Evolutionary conservation across 2,113 vertebrate genomes (phyloP), one percentile per base, ranked within the genome.

Genomic region (Rhynchopsitta pachyrhyncha): DNA sequence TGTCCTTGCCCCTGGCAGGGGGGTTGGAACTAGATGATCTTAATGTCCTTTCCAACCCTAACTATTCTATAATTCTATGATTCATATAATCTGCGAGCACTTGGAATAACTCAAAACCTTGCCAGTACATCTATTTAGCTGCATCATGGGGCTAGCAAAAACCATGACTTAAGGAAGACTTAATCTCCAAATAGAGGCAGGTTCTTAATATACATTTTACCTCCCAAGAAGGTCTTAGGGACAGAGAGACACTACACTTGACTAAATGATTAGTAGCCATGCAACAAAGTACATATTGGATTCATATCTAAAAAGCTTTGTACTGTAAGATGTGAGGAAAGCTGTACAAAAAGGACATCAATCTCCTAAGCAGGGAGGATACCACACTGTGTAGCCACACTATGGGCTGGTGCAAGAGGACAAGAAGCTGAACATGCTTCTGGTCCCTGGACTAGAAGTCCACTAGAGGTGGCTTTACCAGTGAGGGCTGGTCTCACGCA

Each of bases 321-420:
- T 81, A 13, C n/a, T 53, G 19, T 57, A 22, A 35, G 50, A 22
- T 17, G 39, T 39, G 42, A 70, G 59, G 35, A 91, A 71, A 81
- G 39, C 57, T 42, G 3, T 42, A 53, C 27, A 35, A 50, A 39
- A 17, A 55, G 37, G 24, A 19, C 53, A 73, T 12, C 1, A 1
- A 23, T n/a, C 31, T 71, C 20, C 47, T 33, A 22, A 9, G n/a
- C 49, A 52, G 49, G 22, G 62, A 50, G 33, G 70, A 24, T 2
- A 22, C 19, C 19, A 23, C 11, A 13, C 17, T 0, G 0, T 25
- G 23, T 0, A 0, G 31, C 57, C 57, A 66, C 35, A 33, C 50
- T 31, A 6, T 0, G 4, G 33, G 25, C 44, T 78, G 31, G 66
- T 29, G 37, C 7, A 24, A 31, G 52, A 89, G 39, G 44, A 20